These are phyloP conservation scores for Aphaenogaster rudis DNA, from an alignment of 1,140 invertebrate species.

Conservation along the genomic window DNA sequence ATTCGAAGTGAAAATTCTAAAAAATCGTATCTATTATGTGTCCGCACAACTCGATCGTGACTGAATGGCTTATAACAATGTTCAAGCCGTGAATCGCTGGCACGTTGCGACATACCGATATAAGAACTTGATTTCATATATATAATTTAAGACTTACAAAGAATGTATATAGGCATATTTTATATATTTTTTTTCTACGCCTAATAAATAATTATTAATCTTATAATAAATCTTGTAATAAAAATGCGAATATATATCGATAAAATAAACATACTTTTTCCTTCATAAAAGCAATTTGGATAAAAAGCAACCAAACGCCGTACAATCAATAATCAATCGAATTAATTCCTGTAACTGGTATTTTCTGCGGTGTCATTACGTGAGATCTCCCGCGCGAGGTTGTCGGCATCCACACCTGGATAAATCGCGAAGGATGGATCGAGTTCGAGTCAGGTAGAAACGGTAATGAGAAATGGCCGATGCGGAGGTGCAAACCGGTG, in stretches of 20 bases:
- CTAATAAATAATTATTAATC: neutral
- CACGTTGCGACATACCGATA: neutral
- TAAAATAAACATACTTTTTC: neutral
- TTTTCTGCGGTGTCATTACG: neutral
- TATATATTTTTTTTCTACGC: no score
- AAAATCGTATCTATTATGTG: neutral
- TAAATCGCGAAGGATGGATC: slow-evolving; percentile 62
- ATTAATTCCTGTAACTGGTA: neutral
- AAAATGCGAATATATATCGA: neutral
- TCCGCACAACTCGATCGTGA: neutral
- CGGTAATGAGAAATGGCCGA: slow-evolving; percentile 61
- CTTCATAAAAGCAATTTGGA: neutral
- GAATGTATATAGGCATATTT: neutral
- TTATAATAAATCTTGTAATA: neutral
- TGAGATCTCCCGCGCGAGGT: slow-evolving; percentile 9
- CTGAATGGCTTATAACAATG: neutral
- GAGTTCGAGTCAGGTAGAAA: slow-evolving; percentile 67
- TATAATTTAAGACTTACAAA: neutral
- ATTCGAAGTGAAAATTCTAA: slow-evolving; percentile 31
- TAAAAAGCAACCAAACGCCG: neutral
- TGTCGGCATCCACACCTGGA: slow-evolving; percentile 45
- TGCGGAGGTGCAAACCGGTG: slow-evolving; percentile 72
- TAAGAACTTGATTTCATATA: neutral
- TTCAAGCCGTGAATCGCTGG: neutral
- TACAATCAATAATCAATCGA: neutral